These are phyloP conservation scores for Sus scrofa DNA, from an alignment of 2,113 vertebrate species.

Conservation along the genomic window T2T-Sscrofa CM000812.6:51029501-51030000, in stretches of 20 bases:
- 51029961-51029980: no score
- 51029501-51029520: neutral
- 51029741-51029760: accelerated
- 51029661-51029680: neutral
- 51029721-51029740: neutral
- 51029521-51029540: accelerated
- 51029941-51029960: no score
- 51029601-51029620: neutral
- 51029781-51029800: neutral
- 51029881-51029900: no score
- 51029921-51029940: no score
- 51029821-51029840: neutral
- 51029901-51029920: no score
- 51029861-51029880: no score
- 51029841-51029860: neutral
- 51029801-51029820: neutral
- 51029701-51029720: neutral
- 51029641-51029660: neutral
- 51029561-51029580: neutral
- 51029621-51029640: neutral
- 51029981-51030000: neutral
- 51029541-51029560: neutral
- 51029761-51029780: neutral
- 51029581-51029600: neutral
- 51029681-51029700: neutral